These are phyloP conservation scores for Thalassarche chlororhynchos DNA, from an alignment of 2,113 vertebrate genomes.

Conservation along the genomic window DNA sequence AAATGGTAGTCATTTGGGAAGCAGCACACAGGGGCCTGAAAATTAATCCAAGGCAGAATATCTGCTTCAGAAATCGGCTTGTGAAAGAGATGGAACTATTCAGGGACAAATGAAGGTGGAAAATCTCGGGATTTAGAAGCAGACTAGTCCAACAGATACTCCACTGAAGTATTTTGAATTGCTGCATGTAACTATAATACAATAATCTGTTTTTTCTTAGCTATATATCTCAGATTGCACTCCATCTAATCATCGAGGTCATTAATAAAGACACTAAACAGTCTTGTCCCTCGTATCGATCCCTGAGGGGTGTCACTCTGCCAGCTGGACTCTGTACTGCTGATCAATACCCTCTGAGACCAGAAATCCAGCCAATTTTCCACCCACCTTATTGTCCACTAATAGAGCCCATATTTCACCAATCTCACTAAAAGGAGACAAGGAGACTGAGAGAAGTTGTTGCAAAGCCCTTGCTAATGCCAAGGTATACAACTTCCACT, in stretches of 20 bases:
- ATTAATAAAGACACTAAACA: not conserved
- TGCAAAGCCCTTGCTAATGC: not conserved
- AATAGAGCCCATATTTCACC: not conserved
- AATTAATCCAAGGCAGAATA: not conserved
- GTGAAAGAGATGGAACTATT: not conserved
- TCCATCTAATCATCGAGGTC: not conserved
- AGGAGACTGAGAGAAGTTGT: not conserved
- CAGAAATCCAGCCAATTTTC: not conserved
- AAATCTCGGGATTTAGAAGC: not conserved
- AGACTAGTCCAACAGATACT: not conserved
- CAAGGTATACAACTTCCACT: not conserved
- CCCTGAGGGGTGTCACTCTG: not conserved
- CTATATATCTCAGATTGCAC: not conserved
- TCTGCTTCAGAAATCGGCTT: not conserved
- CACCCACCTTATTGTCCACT: not conserved
- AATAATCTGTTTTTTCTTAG: not conserved
- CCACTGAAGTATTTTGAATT: not conserved
- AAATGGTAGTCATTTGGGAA: not conserved
- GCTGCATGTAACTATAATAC: not conserved
- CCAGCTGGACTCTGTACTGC: not conserved
- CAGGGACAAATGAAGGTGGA: not conserved
- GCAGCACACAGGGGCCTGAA: not conserved
- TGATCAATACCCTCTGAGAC: not conserved
- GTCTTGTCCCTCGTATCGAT: fast-evolving
- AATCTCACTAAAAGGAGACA: not conserved